A percentile compares a stretch with the other conserved stretches of the same genome.
These are phyloP conservation scores for Aegithalos caudatus DNA, from an alignment of 2,113 vertebrate species.

Conservation along the genomic window DNA sequence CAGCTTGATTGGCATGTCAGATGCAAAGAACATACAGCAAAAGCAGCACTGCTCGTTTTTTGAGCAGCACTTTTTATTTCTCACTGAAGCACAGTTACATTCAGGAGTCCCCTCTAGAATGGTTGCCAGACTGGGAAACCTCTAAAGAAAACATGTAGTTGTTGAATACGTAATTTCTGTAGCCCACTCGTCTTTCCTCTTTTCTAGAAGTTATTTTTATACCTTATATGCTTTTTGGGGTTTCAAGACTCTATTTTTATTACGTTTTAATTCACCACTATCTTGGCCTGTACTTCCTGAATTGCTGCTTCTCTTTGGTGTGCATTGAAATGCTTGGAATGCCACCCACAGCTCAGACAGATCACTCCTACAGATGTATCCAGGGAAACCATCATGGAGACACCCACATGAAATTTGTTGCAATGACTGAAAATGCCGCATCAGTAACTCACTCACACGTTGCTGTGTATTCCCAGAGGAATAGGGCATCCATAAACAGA, in stretches of 20 bases:
- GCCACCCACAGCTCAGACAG: constrained; percentile 10
- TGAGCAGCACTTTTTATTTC: background rate
- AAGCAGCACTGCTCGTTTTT: background rate
- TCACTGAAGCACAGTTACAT: background rate
- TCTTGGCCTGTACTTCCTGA: background rate
- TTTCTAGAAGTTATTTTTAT: background rate
- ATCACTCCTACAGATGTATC: constrained; percentile 34
- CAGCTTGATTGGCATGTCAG: background rate
- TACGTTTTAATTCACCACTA: background rate
- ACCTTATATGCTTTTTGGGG: background rate
- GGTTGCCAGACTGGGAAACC: background rate
- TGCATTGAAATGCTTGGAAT: constrained; percentile 10
- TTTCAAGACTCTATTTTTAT: background rate
- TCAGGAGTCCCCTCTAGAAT: background rate
- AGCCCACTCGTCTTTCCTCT: background rate
- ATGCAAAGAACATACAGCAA: background rate
- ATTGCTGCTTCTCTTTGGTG: background rate
- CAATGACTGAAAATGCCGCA: background rate
- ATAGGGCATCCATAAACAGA: background rate
- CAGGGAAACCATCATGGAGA: constrained; percentile 21
- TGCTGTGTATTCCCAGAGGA: background rate
- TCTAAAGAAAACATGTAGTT: background rate
- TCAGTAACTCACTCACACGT: background rate
- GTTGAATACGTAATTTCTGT: background rate
- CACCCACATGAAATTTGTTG: background rate